Evolutionary conservation across 1,140 invertebrate genomes (phyloP), one percentile per base, ranked within the genome.

Genomic region (Diorhabda elongata): DNA sequence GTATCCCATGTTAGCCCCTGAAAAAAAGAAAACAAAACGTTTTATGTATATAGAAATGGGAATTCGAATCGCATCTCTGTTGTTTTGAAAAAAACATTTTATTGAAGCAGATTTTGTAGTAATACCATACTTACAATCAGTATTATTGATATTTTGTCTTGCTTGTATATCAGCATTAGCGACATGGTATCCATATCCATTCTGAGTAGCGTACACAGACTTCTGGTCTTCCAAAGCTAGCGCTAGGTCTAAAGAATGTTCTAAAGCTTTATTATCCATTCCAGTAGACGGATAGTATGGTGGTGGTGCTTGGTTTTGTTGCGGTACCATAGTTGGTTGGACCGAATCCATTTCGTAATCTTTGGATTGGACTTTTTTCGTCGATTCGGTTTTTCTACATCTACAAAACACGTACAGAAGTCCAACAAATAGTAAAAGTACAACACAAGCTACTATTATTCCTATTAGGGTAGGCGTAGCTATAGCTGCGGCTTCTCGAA

Each of bases 311-410:
- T 92, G 90, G 70, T 89, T 91, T 79, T 92, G 91, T 69, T 91
- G 88, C 43, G 89, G 86, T 3, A 93, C 90, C 79, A 93, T 90
- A 61, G 91, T 91, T 2, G 92, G 90, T 56, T 90, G 85, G 70
- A 88, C 86, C 1, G 92, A 90, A 78, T 94, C 92, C 90, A 93
- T 92, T 83, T 95, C 93, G 80, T 94, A 94, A 79, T 95, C 92
- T 81, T 95, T 96, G 71, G 91, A 89, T 74, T 87, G 88, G 58
- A 85, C 83, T 78, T 93, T 93, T 79, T 94, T 93, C 63, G 69
- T 69, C 3, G 66, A 64, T 79, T 92, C 91, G 75, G 90, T 91
- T 69, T 89, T 87, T 74, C 92, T 91, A 81, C 93, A 95, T 65
- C 92, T 91, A 77, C 93, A 96, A 85, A 94, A 96, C 71, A 95